Conservation (phyloP, 2,888 invertebrate genomes). For the Colletes collaris region DNA sequence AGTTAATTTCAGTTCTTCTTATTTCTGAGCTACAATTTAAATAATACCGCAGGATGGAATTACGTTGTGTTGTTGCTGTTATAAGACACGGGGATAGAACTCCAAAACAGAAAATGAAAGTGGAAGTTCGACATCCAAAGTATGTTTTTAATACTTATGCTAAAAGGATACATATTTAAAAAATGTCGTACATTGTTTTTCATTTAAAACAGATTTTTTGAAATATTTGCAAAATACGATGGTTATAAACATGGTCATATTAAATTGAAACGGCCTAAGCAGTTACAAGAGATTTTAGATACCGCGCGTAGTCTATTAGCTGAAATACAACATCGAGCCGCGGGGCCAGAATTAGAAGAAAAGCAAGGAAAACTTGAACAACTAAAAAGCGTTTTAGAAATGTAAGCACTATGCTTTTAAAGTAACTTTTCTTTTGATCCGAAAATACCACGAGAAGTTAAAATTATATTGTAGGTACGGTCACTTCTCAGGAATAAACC, state of each 20-base stretch:
- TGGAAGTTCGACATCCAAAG: conserved; percentile 98
- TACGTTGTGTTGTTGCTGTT: conserved; percentile 97
- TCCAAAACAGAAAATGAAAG: conserved; percentile 99
- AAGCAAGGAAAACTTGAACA: conserved; percentile 98
- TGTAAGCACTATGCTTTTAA: conserved; percentile 86
- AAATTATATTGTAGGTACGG: conserved; percentile 90
- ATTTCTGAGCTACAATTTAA: conserved; percentile 6
- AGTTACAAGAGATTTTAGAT: conserved; percentile 98
- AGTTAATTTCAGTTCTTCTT: conserved; percentile 55
- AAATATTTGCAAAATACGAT: conserved; percentile 98
- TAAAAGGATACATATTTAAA: neutral
- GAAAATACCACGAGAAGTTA: neutral
- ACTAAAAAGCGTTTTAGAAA: conserved; percentile 99
- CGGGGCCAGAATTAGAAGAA: conserved; percentile 97
- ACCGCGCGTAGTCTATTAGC: conserved; percentile 95
- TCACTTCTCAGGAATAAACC: conserved; percentile 99
- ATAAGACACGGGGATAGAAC: conserved; percentile 99
- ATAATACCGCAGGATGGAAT: conserved; percentile 86
- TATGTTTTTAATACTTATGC: conserved; percentile 36
- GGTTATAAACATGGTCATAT: conserved; percentile 98
- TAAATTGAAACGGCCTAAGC: conserved; percentile 98
- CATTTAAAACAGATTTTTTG: conserved; percentile 92
- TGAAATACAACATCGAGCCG: conserved; percentile 94
- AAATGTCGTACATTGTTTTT: neutral
- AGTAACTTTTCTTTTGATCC: neutral